These are phyloP conservation scores for Enteromius mattozi DNA, from an alignment of 2,797 vertebrate genomes.

Conservation along the genomic window DNA sequence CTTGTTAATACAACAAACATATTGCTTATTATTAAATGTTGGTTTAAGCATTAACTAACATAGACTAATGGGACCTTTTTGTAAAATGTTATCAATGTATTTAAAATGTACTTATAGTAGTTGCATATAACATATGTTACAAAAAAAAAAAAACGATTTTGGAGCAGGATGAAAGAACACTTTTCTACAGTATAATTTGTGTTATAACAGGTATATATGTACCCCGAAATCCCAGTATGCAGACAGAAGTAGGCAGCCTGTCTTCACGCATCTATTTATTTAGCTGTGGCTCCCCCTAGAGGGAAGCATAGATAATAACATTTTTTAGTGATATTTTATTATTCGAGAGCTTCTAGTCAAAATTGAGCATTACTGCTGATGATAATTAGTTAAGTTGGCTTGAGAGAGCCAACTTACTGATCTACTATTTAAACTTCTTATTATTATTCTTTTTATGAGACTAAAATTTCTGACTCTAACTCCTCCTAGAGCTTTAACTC, in stretches of 20 bases:
- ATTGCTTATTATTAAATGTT: too few relatives aligned
- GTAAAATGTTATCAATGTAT: background rate
- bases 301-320: background rate
- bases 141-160: background rate
- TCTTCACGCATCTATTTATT: background rate
- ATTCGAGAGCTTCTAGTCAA: background rate
- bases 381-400: too few relatives aligned
- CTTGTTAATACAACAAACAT: too few relatives aligned
- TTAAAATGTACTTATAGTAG: background rate
- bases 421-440: too few relatives aligned
- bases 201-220: background rate
- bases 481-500: too few relatives aligned
- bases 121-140: background rate
- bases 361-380: background rate
- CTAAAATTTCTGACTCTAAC: too few relatives aligned
- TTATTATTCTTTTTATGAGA: too few relatives aligned
- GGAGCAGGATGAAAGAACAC: background rate
- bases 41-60: background rate
- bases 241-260: background rate
- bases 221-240: background rate
- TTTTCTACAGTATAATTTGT: background rate
- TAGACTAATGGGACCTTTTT: background rate
- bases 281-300: constrained; percentile 19
- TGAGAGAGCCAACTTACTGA: too few relatives aligned
- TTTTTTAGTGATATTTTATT: background rate